Percentiles rank a stretch among this genome's conserved stretches.
phyloP scores from a whole-genome alignment of 2,113 vertebrate species.

The Bubo scandiacus region DNA sequence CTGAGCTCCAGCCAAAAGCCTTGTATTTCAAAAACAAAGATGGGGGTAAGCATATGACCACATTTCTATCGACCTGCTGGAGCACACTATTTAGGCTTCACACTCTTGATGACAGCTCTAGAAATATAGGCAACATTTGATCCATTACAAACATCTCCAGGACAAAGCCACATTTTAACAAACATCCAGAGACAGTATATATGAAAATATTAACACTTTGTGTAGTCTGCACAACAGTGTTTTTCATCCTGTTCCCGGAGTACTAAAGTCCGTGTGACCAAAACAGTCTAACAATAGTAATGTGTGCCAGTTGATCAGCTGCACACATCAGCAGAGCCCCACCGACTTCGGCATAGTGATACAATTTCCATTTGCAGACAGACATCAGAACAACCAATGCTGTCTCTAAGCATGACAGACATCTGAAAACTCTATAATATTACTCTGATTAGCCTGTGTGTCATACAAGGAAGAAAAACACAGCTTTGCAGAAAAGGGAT shows the following conservation, averaged over 20 bases:
- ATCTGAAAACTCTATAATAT: background rate
- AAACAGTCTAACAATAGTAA: background rate
- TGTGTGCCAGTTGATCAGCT: background rate
- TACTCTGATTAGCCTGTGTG: background rate
- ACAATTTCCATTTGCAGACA: background rate
- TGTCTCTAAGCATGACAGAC: background rate
- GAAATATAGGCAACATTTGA: background rate
- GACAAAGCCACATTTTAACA: background rate
- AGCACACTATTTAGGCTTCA: background rate
- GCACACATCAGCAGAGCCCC: background rate
- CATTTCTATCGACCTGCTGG: background rate
- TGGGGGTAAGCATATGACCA: accelerated
- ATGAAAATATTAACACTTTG: background rate
- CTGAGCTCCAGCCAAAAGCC: background rate
- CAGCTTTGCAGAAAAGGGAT: background rate
- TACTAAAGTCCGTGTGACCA: background rate
- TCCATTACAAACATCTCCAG: background rate
- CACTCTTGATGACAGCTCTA: background rate
- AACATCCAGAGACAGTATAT: background rate
- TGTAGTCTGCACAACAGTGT: background rate
- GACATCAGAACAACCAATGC: background rate
- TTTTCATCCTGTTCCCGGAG: background rate
- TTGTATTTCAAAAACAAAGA: background rate
- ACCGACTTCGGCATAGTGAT: background rate
- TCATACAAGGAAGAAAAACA: background rate